A percentile compares a stretch with the other conserved stretches of the same genome.
Evolutionary conservation across 2,797 vertebrate genomes (phyloP).

Genomic region (Anniella stebbinsi): DNA sequence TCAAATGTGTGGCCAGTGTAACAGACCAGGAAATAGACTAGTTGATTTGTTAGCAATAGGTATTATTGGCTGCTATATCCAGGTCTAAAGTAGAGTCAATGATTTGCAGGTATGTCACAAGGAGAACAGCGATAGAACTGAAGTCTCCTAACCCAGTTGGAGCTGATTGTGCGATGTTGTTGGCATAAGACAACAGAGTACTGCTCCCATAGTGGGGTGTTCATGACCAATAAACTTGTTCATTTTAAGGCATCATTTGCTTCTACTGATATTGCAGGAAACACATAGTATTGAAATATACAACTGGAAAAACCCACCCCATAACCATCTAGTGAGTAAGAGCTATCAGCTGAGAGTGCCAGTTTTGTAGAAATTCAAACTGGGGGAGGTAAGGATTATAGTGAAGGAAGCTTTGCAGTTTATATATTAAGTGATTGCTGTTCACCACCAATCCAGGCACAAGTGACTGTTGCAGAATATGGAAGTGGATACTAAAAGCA

Average conservation of each 20-base stretch:
- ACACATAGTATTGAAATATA: too few relatives aligned
- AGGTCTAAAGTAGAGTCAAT: background rate
- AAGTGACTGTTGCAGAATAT: background rate
- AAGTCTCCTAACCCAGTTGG: background rate
- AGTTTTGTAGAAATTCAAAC: background rate
- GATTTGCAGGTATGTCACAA: background rate
- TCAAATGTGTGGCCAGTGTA: background rate
- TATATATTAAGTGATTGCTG: background rate
- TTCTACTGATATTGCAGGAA: too few relatives aligned
- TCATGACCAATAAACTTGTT: too few relatives aligned
- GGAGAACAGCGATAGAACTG: background rate
- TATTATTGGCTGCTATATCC: background rate
- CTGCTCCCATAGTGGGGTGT: background rate
- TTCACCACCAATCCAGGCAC: background rate
- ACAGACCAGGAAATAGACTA: background rate
- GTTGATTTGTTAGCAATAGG: too few relatives aligned
- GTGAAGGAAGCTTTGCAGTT: background rate
- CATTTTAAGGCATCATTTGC: too few relatives aligned
- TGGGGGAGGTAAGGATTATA: background rate
- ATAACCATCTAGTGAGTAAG: too few relatives aligned
- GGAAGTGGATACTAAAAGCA: background rate
- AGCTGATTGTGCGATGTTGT: background rate
- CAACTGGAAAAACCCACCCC: too few relatives aligned
- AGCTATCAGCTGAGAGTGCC: background rate
- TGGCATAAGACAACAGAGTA: background rate